Evolutionary conservation across 2,113 vertebrate species (phyloP).

Genomic region (Dipodomys merriami): DNA sequence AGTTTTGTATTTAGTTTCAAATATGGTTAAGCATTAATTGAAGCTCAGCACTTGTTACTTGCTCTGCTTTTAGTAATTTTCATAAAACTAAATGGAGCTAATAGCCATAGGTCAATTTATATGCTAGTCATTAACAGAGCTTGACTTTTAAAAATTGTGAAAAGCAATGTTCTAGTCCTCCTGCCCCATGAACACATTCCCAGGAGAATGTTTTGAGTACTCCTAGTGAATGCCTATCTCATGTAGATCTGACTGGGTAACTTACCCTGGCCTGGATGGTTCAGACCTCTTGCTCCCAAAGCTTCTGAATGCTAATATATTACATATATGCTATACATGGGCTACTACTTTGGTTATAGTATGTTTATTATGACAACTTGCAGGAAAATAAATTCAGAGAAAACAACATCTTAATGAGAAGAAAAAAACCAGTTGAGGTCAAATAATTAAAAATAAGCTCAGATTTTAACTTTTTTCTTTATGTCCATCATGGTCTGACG

Average conservation of each 20-base stretch:
- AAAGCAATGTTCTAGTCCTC: neutral
- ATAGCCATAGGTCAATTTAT: neutral
- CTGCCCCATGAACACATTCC: neutral
- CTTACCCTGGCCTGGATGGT: neutral
- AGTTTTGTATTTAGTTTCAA: conserved; percentile 18
- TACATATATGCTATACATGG: neutral
- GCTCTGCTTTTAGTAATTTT: neutral
- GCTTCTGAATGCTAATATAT: too few relatives aligned
- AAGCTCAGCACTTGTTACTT: neutral
- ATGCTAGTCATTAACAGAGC: neutral
- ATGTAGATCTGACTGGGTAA: neutral
- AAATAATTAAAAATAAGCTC: conserved; percentile 9
- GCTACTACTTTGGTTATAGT: neutral
- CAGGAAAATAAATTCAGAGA: neutral
- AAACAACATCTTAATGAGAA: neutral
- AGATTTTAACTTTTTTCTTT: neutral
- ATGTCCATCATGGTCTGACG: neutral
- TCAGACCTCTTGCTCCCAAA: too few relatives aligned
- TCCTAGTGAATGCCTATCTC: neutral
- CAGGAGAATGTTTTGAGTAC: too few relatives aligned
- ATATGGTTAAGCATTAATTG: neutral
- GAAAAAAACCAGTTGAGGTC: neutral
- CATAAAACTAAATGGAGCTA: neutral
- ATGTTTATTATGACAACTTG: neutral
- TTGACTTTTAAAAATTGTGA: neutral